Conservation (phyloP, 2,888 invertebrate species). For the Tenthredo notha region DNA sequence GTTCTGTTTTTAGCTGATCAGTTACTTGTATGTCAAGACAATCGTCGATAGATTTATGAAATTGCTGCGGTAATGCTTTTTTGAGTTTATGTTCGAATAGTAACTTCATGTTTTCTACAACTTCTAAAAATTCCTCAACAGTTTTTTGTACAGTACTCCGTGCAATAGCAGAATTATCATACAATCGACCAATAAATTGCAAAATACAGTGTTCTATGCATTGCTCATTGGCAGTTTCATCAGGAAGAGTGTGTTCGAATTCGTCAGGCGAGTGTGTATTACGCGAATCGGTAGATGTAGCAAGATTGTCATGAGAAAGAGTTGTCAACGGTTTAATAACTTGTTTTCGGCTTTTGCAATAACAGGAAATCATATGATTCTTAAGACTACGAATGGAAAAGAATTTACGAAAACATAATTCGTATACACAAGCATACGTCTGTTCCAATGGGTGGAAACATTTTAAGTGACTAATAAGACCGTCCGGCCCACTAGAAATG, state of each 20-base stretch:
- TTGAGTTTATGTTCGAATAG: neutral
- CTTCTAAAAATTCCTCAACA: neutral
- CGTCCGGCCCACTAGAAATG: neutral
- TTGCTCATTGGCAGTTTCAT: neutral
- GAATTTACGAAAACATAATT: neutral
- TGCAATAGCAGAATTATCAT: neutral
- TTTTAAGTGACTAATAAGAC: neutral
- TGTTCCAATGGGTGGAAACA: neutral
- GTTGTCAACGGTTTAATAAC: neutral
- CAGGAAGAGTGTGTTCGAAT: neutral
- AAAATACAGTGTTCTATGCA: neutral
- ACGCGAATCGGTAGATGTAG: neutral
- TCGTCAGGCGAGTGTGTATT: neutral
- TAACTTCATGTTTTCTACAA: neutral
- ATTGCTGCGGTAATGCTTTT: neutral
- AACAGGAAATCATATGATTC: neutral
- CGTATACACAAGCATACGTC: neutral
- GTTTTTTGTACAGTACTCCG: conserved; percentile 4
- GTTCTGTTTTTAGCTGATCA: neutral
- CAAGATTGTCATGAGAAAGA: neutral
- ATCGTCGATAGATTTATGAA: neutral
- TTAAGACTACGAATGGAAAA: neutral
- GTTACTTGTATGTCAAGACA: neutral
- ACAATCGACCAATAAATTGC: conserved; percentile 1
- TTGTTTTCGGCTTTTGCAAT: neutral